These are phyloP conservation scores for Ailuropoda melanoleuca DNA, from an alignment of 2,113 vertebrate species.

Conservation along the genomic window DNA sequence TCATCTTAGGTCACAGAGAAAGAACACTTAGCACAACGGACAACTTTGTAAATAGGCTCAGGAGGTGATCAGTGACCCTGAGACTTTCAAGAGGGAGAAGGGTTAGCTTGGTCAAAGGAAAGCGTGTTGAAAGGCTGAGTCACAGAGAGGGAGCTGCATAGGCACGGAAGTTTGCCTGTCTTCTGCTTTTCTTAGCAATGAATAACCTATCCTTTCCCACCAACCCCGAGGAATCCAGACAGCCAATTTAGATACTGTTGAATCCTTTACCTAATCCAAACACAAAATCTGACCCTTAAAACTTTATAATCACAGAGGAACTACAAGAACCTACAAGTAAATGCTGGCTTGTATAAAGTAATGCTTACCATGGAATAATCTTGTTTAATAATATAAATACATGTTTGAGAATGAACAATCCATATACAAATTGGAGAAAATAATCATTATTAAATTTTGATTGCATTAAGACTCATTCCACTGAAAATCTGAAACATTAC, in stretches of 20 bases:
- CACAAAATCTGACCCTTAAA: neutral
- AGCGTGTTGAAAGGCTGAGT: rapidly evolving
- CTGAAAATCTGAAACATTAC: neutral
- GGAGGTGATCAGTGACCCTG: neutral
- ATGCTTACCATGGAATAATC: neutral
- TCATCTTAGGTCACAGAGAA: neutral
- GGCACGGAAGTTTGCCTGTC: rapidly evolving
- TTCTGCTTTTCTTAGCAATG: neutral
- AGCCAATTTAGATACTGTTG: neutral
- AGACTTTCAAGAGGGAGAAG: neutral
- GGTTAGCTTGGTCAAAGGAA: neutral
- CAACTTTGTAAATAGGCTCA: neutral
- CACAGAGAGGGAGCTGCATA: rapidly evolving
- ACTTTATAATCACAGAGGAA: neutral
- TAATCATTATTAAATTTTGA: neutral
- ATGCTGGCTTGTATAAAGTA: neutral
- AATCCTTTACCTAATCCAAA: neutral
- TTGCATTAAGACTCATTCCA: neutral
- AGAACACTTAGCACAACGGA: neutral
- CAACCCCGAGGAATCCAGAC: neutral
- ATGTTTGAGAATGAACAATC: neutral
- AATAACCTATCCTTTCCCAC: neutral
- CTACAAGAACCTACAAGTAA: neutral
- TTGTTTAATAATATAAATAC: neutral
- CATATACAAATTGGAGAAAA: neutral